phyloP scores from a whole-genome alignment of 2,113 vertebrate genomes.

The Lamprologus ornatipinnis region DNA sequence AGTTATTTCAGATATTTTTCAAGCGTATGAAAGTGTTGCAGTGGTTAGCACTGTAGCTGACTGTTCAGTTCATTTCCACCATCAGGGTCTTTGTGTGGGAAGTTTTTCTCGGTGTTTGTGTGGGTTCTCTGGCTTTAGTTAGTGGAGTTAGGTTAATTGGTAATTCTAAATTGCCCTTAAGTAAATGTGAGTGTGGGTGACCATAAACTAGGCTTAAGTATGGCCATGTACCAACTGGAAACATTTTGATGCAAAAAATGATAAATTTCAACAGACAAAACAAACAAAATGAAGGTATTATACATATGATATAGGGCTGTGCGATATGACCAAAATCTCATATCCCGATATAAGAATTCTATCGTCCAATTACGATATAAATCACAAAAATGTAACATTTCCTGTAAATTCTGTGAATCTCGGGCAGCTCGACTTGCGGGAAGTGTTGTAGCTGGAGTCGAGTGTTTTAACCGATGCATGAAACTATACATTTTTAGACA shows the following conservation, averaged over 20 bases:
- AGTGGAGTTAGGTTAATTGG: background rate
- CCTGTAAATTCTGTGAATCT: background rate
- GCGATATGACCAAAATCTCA: background rate
- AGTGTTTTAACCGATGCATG: background rate
- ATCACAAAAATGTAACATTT: background rate
- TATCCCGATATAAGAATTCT: background rate
- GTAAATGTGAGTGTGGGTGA: background rate
- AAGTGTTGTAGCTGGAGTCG: background rate
- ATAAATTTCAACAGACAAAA: background rate
- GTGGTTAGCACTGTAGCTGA: background rate
- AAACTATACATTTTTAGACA: no score
- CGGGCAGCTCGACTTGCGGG: accelerated
- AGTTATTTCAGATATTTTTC: background rate
- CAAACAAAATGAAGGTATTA: background rate
- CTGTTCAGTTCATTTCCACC: background rate
- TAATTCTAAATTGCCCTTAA: background rate
- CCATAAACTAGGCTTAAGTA: background rate
- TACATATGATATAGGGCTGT: background rate
- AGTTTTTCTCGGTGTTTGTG: accelerated
- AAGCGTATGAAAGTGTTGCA: background rate
- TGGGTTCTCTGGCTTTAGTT: background rate
- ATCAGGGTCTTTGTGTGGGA: background rate
- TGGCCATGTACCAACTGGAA: background rate
- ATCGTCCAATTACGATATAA: accelerated
- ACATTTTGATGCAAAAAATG: background rate